A percentile compares a stretch with the other conserved stretches of the same genome.
These are phyloP conservation scores for Lypha dubia DNA, from an alignment of 2,888 invertebrate species.

Conservation along the genomic window DNA sequence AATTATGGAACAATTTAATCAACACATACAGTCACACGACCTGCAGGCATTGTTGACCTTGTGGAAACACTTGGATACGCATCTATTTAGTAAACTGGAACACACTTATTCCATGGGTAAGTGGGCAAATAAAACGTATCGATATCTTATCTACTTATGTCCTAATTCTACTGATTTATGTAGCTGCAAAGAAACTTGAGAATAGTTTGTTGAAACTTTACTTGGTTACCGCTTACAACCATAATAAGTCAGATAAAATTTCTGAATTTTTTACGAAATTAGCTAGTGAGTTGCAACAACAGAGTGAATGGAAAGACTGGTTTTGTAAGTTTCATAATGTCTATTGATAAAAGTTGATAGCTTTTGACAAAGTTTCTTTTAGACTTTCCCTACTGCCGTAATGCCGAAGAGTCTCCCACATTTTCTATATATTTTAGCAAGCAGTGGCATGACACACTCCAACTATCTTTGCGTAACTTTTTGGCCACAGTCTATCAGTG, in stretches of 20 bases:
- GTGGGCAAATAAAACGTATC: constrained; percentile 20
- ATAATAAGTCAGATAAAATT: constrained; percentile 92
- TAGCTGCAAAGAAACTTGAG: constrained; percentile 92
- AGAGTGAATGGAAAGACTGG: constrained; percentile 98
- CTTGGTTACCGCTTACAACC: constrained; percentile 92
- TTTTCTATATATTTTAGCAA: constrained; percentile 95
- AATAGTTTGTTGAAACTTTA: constrained; percentile 94
- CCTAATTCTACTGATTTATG: constrained; percentile 73
- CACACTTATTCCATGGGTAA: constrained; percentile 91
- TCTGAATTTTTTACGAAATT: constrained; percentile 95
- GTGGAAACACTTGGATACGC: constrained; percentile 94
- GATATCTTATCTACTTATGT: background rate
- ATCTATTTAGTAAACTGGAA: constrained; percentile 94
- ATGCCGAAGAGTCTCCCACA: constrained; percentile 94
- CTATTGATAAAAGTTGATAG: background rate
- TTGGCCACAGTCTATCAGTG: constrained; percentile 94
- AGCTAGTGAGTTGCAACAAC: constrained; percentile 93
- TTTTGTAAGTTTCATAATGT: constrained; percentile 89
- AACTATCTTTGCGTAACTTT: constrained; percentile 95
- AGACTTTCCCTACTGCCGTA: constrained; percentile 96
- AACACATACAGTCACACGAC: constrained; percentile 90
- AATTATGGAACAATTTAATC: constrained; percentile 93
- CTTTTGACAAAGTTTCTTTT: constrained; percentile 77
- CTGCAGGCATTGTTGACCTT: constrained; percentile 91
- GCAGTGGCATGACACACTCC: constrained; percentile 97